Conservation (phyloP, 1,140 invertebrate species). For the Asbolus verrucosus region DNA sequence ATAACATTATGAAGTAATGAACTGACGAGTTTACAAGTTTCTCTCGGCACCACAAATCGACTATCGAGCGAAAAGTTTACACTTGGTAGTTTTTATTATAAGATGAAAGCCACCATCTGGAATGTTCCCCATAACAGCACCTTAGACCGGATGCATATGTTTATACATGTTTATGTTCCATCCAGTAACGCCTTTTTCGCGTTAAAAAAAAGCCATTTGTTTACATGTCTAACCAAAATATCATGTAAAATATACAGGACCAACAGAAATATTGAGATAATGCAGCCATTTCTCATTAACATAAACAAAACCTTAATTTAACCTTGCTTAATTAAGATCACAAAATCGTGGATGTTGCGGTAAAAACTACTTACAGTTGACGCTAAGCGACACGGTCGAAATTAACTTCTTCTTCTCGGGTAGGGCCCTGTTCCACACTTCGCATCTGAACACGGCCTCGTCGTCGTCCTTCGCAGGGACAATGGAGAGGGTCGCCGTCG, state of each 20-base stretch:
- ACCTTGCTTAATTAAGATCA: conserved; percentile 2
- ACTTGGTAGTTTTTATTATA: conserved; percentile 25
- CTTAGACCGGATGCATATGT: conserved; percentile 39
- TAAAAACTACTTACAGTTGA: conserved; percentile 83
- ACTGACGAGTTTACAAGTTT: conserved; percentile 10
- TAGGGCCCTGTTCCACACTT: conserved; percentile 90
- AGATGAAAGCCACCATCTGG: conserved; percentile 31
- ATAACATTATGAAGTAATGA: conserved; percentile 9
- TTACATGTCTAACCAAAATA: conserved; percentile 23
- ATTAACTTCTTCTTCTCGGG: conserved; percentile 82
- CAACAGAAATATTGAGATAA: conserved; percentile 6
- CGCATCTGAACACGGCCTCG: conserved; percentile 82
- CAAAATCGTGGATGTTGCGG: background rate
- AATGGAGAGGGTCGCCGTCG: conserved; percentile 78
- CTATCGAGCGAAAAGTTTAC: conserved; percentile 24
- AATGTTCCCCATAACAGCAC: conserved; percentile 20
- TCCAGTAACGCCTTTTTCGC: conserved; percentile 33
- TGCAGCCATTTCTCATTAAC: conserved; percentile 7
- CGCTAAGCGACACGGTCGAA: conserved; percentile 81
- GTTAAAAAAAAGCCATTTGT: conserved; percentile 27
- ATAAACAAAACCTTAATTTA: conserved; percentile 12
- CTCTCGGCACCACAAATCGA: conserved; percentile 20
- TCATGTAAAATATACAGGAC: background rate
- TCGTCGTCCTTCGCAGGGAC: conserved; percentile 86
- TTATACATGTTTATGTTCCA: conserved; percentile 33